phyloP scores from a whole-genome alignment of 2,113 vertebrate species.

The Eulemur macaco region DNA sequence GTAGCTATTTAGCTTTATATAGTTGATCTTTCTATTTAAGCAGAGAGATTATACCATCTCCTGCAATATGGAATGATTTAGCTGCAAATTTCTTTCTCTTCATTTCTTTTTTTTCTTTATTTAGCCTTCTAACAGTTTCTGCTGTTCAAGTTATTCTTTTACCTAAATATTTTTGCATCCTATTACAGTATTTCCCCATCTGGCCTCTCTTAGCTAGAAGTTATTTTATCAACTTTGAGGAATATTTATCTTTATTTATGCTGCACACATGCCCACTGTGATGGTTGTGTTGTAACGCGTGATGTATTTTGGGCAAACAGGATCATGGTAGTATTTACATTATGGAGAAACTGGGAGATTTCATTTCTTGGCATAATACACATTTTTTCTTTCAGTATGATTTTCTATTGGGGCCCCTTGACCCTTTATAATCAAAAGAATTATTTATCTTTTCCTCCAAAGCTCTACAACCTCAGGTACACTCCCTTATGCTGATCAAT shows the following conservation, averaged over 20 bases:
- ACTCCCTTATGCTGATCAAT: background rate
- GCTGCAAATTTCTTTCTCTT: background rate
- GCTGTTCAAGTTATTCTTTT: constrained; percentile 47
- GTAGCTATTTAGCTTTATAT: background rate
- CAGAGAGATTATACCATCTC: background rate
- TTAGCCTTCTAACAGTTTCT: constrained; percentile 46
- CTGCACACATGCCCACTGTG: background rate
- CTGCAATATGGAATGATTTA: constrained; percentile 38
- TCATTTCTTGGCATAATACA: background rate
- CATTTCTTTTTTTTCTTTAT: constrained; percentile 24
- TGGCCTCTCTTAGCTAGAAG: constrained; percentile 59
- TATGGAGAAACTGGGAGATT: constrained; percentile 23
- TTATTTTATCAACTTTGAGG: constrained; percentile 54
- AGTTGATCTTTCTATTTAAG: constrained; percentile 36
- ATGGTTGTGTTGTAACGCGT: constrained; percentile 26
- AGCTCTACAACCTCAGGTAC: background rate
- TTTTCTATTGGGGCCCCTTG: background rate
- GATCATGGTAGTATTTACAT: constrained; percentile 31
- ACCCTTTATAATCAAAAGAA: background rate
- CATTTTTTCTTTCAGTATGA: background rate
- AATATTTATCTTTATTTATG: constrained; percentile 66
- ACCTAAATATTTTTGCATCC: constrained; percentile 64
- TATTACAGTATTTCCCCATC: constrained; percentile 54
- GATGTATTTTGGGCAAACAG: constrained; percentile 51
- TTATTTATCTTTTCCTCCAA: background rate